Percentiles rank a stretch among this genome's conserved stretches.
Evolutionary conservation across 2,113 vertebrate species (phyloP).

Genomic region (Dendropsophus ebraccatus): DNA sequence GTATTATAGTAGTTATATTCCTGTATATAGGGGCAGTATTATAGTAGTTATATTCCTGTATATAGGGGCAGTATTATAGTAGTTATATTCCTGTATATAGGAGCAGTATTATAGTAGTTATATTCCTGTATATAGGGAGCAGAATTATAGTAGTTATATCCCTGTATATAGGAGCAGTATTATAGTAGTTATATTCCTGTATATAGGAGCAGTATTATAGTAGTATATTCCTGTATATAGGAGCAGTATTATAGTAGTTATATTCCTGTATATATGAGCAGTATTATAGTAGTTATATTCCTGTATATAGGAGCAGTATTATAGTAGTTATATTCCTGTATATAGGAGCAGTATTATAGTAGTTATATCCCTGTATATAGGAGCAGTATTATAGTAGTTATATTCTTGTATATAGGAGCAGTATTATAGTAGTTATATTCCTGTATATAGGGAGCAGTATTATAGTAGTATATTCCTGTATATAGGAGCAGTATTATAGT

Average conservation of each 20-base stretch:
- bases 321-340: background rate
- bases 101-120: background rate
- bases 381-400: conserved; percentile 1
- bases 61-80: background rate
- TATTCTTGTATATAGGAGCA: background rate
- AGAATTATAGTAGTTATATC: background rate
- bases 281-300: background rate
- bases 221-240: background rate
- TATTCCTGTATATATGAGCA: background rate
- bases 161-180: background rate
- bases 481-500: no score
- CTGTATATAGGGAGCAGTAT: background rate
- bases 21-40: background rate
- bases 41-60: background rate
- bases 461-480: background rate
- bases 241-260: no score
- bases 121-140: no score
- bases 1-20: background rate
- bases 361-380: background rate
- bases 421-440: background rate
- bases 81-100: conserved; percentile 1
- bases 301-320: background rate
- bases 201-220: background rate
- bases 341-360: background rate
- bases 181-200: background rate